Percentiles rank a stretch among this genome's conserved stretches.
Evolutionary conservation across 2,888 invertebrate genomes (phyloP).

Genomic region (Balanococcus diminutus): DNA sequence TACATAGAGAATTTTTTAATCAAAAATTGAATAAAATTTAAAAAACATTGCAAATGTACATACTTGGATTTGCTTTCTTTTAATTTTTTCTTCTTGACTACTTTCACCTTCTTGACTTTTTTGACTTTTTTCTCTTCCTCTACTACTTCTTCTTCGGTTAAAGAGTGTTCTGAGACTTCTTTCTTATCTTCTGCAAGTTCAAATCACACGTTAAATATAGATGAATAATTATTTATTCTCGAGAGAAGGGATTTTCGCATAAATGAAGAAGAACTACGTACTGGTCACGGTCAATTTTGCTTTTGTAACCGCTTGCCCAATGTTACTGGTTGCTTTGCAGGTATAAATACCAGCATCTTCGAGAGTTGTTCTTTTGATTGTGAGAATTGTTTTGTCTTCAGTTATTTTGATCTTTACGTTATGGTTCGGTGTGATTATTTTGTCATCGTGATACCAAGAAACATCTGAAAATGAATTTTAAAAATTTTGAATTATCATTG

Average conservation of each 20-base stretch:
- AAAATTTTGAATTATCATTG: neutral
- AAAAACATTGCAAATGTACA: neutral
- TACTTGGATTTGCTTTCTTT: constrained; percentile 59
- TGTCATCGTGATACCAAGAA: constrained; percentile 84
- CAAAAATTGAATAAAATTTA: neutral
- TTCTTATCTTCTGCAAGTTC: neutral
- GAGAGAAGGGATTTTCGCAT: too few species aligned
- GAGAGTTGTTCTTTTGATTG: constrained; percentile 69
- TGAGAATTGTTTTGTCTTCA: constrained; percentile 74
- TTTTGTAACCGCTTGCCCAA: constrained; percentile 79
- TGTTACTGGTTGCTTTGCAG: constrained; percentile 85
- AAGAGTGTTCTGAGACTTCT: constrained; percentile 43
- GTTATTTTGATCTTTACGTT: constrained; percentile 73
- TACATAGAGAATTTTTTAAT: neutral
- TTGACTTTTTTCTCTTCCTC: constrained; percentile 61
- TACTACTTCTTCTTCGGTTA: constrained; percentile 57
- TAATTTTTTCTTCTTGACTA: constrained; percentile 59
- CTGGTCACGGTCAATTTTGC: constrained; percentile 69
- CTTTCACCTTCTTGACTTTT: constrained; percentile 63
- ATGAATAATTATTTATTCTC: too few species aligned
- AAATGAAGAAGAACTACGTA: constrained; percentile 38
- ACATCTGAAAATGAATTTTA: constrained; percentile 70
- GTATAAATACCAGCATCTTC: constrained; percentile 77
- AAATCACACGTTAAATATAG: neutral
- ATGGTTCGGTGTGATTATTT: constrained; percentile 76